These are phyloP conservation scores for Spea multiplicata DNA, from an alignment of 2,113 vertebrate species.

Conservation along the genomic window DNA sequence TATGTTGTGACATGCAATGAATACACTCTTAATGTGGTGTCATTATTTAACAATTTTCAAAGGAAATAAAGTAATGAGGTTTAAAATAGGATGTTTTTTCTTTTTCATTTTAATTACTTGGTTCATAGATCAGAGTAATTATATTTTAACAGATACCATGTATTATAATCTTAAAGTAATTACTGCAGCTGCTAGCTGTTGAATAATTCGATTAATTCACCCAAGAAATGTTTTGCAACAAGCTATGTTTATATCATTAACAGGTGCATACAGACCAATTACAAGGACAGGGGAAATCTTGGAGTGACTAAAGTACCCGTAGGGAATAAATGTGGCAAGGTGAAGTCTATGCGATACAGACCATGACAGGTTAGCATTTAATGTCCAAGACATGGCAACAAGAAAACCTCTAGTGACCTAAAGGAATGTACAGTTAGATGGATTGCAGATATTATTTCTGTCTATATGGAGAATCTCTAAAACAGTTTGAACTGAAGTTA, in stretches of 20 bases:
- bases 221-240: slow-evolving; percentile 50
- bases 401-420: no score
- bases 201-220: slow-evolving; percentile 54
- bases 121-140: slow-evolving; percentile 67
- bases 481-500: no score
- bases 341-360: no score
- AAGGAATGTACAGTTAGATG: no score
- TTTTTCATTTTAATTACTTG: slow-evolving; percentile 62
- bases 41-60: slow-evolving; percentile 61
- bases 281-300: slow-evolving; percentile 5
- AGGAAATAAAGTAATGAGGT: slow-evolving; percentile 62
- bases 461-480: no score
- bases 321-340: not conserved
- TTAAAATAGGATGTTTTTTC: slow-evolving; percentile 57
- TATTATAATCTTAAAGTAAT: slow-evolving; percentile 63
- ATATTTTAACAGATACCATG: slow-evolving; percentile 58
- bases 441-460: no score
- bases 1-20: slow-evolving; percentile 56
- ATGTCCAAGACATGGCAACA: no score
- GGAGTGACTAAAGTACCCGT: not conserved
- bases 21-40: slow-evolving; percentile 54
- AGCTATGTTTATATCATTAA: slow-evolving; percentile 39
- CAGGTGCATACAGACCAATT: slow-evolving; percentile 7
- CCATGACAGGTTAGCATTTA: no score
- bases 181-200: slow-evolving; percentile 60